Conservation (phyloP, 2,113 vertebrate species). For the Atrichornis clamosus region DNA sequence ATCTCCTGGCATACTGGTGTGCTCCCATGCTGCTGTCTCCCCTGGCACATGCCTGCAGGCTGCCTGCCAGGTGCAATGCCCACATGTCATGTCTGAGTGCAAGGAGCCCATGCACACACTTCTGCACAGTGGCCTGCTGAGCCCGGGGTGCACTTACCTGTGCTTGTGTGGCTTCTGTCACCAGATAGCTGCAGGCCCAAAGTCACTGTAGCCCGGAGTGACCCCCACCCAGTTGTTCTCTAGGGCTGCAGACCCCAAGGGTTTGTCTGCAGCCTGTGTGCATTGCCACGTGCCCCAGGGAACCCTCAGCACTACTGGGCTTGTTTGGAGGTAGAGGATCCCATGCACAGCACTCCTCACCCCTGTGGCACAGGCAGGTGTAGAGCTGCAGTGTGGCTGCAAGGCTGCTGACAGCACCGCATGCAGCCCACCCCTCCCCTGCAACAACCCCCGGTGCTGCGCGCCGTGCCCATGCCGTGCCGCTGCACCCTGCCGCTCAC, state of each 20-base stretch:
- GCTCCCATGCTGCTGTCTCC: not conserved
- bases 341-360: not conserved
- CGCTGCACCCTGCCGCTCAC: not conserved
- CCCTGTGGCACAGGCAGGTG: not conserved
- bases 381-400: fast-evolving
- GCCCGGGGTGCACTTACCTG: fast-evolving
- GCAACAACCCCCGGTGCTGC: not conserved
- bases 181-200: not conserved
- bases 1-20: fast-evolving
- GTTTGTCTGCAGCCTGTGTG: not conserved
- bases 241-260: not conserved
- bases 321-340: not conserved
- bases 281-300: not conserved
- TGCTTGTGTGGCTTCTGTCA: not conserved
- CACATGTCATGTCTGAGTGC: fast-evolving
- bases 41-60: not conserved
- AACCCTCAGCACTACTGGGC: not conserved
- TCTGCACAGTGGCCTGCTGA: not conserved
- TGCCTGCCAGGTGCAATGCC: not conserved
- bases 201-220: not conserved
- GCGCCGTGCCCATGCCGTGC: not conserved
- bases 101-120: fast-evolving
- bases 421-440: not conserved
- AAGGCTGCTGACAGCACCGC: not conserved
- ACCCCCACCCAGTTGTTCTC: not conserved